These are phyloP conservation scores for Aradophagus sp. DNA, from an alignment of 1,140 invertebrate genomes.

Conservation along the genomic window DNA sequence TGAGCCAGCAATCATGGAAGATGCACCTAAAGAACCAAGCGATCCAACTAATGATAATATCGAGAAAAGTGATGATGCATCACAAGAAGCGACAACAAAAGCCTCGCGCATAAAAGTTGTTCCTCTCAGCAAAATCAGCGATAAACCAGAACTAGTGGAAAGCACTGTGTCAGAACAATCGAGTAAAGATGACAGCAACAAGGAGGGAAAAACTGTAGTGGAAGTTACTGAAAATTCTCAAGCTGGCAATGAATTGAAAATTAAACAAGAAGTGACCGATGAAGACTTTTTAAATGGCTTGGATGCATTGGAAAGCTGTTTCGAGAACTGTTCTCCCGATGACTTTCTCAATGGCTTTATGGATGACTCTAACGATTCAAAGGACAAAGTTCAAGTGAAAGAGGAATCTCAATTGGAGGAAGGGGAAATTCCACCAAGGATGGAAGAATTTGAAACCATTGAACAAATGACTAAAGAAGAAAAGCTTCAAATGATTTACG, in stretches of 20 bases:
- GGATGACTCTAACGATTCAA: conserved; percentile 13
- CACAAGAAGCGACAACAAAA: no score
- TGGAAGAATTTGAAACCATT: conserved; percentile 29
- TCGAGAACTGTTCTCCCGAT: conserved; percentile 37
- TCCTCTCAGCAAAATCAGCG: conserved; percentile 9
- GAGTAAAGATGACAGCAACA: not conserved
- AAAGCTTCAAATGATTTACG: conserved; percentile 40
- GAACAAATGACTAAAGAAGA: conserved; percentile 32
- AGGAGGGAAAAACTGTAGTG: no score
- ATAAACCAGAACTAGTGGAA: not conserved
- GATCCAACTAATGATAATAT: no score
- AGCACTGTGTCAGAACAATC: not conserved
- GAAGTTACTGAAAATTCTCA: not conserved
- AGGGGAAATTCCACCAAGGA: conserved; percentile 37
- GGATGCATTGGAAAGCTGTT: conserved; percentile 42
- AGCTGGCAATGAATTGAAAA: not conserved
- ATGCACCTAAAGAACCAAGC: no score
- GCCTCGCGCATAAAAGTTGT: conserved; percentile 17
- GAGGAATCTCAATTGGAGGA: conserved; percentile 47
- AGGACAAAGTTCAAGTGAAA: conserved; percentile 25
- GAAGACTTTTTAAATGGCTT: conserved; percentile 48
- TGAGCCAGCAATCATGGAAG: no score
- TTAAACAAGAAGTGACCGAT: conserved; percentile 36
- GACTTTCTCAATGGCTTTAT: conserved; percentile 24
- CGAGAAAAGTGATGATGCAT: no score